These are phyloP conservation scores for Sympetrum striolatum DNA, from an alignment of 2,888 invertebrate species.

Conservation along the genomic window DNA sequence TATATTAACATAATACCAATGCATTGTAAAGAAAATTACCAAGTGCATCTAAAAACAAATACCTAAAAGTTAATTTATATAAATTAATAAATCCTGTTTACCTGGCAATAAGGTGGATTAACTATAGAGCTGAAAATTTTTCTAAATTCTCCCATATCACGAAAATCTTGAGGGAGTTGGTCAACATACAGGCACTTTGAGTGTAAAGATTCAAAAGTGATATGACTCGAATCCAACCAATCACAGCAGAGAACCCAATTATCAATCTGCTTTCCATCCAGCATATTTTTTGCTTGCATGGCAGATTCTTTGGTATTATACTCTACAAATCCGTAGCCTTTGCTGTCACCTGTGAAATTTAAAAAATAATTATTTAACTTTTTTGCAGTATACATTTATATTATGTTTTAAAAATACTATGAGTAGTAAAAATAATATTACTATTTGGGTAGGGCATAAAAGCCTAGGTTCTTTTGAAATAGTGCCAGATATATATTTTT, in stretches of 20 bases:
- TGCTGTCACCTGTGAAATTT: conserved; percentile 58
- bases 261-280: conserved; percentile 59
- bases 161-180: conserved; percentile 61
- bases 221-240: conserved; percentile 61
- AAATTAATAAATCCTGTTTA: conserved; percentile 50
- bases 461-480: too few relatives aligned
- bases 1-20: too few relatives aligned
- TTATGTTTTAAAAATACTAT: too few relatives aligned
- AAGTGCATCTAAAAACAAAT: too few relatives aligned
- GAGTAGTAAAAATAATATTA: too few relatives aligned
- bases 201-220: conserved; percentile 61
- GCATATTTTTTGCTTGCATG: conserved; percentile 58
- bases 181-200: conserved; percentile 63
- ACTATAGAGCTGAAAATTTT: conserved; percentile 60
- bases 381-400: too few relatives aligned
- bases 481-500: too few relatives aligned
- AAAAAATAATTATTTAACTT: background rate
- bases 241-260: conserved; percentile 60
- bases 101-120: conserved; percentile 64
- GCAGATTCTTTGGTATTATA: conserved; percentile 61
- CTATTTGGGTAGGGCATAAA: too few relatives aligned
- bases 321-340: conserved; percentile 65
- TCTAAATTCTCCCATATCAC: conserved; percentile 61
- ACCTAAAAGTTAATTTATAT: too few relatives aligned
- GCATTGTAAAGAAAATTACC: too few relatives aligned